These are phyloP conservation scores for Anarsia innoxiella DNA, from an alignment of 2,888 invertebrate genomes.

Conservation along the genomic window DNA sequence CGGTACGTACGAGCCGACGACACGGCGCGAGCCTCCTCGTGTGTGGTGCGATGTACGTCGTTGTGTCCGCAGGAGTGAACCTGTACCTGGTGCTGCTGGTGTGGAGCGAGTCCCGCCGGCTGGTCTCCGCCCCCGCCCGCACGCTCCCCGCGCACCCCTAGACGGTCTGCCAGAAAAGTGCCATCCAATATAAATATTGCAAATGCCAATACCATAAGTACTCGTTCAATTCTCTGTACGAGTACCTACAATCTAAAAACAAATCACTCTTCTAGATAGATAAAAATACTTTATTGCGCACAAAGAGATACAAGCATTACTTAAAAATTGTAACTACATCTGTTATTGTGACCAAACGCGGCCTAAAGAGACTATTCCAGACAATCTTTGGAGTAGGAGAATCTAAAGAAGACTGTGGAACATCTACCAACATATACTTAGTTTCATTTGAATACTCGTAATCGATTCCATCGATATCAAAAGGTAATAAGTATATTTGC, in stretches of 20 bases:
- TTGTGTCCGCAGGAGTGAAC: constrained; percentile 36
- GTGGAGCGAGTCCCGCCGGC: constrained; percentile 24
- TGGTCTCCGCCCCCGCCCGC: not conserved
- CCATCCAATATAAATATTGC: too few relatives aligned
- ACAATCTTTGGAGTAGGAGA: too few relatives aligned
- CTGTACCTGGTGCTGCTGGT: constrained; percentile 48
- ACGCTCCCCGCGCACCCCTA: not conserved
- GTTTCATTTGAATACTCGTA: too few relatives aligned
- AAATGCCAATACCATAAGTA: too few relatives aligned
- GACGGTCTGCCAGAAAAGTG: not conserved
- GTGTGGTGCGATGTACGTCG: not conserved
- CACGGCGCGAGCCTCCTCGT: not conserved
- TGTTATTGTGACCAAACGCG: too few relatives aligned
- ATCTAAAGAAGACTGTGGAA: too few relatives aligned
- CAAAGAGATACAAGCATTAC: not conserved
- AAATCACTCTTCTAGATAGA: not conserved
- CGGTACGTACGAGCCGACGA: constrained; percentile 26
- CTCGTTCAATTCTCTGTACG: not conserved
- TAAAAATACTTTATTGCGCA: too few relatives aligned
- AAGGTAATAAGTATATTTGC: too few relatives aligned
- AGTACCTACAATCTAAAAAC: not conserved
- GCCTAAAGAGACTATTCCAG: too few relatives aligned
- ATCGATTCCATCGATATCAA: too few relatives aligned
- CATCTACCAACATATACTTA: too few relatives aligned
- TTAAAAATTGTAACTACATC: not conserved